These are phyloP conservation scores for Rhinolophus ferrumequinum DNA, from an alignment of 2,113 vertebrate genomes.

Conservation along the genomic window DNA sequence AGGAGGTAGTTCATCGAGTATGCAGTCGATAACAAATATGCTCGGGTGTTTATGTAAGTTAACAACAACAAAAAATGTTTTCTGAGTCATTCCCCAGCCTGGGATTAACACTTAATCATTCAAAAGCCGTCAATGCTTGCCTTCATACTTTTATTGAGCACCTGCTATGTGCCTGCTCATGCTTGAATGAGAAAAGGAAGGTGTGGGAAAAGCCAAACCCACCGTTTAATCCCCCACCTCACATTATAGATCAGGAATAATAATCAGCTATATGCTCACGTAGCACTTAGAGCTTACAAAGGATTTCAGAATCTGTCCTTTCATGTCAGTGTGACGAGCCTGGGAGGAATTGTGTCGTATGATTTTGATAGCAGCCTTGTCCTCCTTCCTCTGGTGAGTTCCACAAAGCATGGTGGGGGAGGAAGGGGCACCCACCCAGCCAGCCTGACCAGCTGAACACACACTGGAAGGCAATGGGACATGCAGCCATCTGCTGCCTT, in stretches of 20 bases:
- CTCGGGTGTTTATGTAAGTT: not conserved
- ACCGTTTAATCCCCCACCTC: not conserved
- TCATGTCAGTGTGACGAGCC: not conserved
- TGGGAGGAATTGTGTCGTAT: not conserved
- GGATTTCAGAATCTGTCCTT: constrained; percentile 27
- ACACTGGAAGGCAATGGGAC: not conserved
- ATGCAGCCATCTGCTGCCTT: not conserved
- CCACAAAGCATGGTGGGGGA: not conserved
- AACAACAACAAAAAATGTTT: not conserved
- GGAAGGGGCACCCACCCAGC: not conserved
- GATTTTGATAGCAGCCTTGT: constrained; percentile 3
- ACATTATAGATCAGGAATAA: not conserved
- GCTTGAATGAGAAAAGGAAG: not conserved
- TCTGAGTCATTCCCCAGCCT: constrained; percentile 1
- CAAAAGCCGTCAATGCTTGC: not conserved
- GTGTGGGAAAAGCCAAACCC: constrained; percentile 39
- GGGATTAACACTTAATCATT: not conserved
- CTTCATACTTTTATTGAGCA: not conserved
- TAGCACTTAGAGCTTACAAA: not conserved
- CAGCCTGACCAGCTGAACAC: not conserved
- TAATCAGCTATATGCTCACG: not conserved
- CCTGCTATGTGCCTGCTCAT: constrained; percentile 33
- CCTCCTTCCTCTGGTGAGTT: constrained; percentile 4
- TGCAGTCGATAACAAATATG: not conserved
- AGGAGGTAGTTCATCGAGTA: not conserved